Percentiles rank a stretch among this genome's conserved stretches.
phyloP scores from a whole-genome alignment of 1,140 invertebrate genomes.

The Euura saliciscinereae region DNA sequence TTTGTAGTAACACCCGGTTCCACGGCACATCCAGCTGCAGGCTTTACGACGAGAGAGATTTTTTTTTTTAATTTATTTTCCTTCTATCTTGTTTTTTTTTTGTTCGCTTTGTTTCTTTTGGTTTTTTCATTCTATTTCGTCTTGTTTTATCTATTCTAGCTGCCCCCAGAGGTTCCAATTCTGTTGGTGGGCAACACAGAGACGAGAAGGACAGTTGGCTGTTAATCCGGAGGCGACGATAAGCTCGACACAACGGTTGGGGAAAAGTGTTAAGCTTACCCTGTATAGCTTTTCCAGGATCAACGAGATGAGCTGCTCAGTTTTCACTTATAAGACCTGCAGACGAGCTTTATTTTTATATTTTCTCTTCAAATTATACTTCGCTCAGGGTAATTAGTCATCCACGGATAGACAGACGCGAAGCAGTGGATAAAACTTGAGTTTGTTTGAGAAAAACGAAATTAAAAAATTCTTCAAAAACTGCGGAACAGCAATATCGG shows the following conservation, averaged over 20 bases:
- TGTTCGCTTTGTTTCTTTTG: too few species aligned
- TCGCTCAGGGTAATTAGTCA: slow-evolving; percentile 4
- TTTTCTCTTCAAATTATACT: neutral
- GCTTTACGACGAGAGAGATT: too few species aligned
- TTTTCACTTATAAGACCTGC: slow-evolving; percentile 5
- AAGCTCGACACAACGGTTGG: neutral
- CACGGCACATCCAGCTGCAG: neutral
- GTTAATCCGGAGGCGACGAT: neutral
- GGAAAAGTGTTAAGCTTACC: neutral
- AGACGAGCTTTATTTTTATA: neutral
- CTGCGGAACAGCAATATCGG: neutral
- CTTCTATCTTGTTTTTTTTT: too few species aligned
- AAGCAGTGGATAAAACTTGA: neutral
- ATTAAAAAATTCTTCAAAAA: neutral
- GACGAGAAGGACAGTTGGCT: neutral
- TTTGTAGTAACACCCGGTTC: neutral
- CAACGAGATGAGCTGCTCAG: neutral
- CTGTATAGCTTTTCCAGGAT: neutral
- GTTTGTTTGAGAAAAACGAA: neutral
- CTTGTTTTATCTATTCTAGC: neutral
- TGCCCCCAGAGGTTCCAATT: neutral
- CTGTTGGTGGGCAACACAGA: too few species aligned
- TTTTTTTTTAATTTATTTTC: too few species aligned
- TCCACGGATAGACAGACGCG: neutral
- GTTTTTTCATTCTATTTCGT: too few species aligned